phyloP scores from a whole-genome alignment of 2,797 vertebrate species.

The Anguilla obscura region DNA sequence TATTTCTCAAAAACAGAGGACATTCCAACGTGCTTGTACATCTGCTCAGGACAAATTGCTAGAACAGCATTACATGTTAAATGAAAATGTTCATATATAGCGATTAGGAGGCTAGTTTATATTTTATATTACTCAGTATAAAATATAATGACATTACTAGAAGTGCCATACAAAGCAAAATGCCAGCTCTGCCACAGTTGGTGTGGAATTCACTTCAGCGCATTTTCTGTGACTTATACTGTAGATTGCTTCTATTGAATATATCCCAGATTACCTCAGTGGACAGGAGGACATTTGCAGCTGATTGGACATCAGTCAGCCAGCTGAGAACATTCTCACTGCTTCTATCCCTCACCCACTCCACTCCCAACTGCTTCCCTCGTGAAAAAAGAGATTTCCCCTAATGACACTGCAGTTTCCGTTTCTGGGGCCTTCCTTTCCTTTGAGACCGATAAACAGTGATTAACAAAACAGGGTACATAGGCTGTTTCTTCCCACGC shows the following conservation, averaged over 20 bases:
- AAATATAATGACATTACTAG: neutral
- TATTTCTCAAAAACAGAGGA: neutral
- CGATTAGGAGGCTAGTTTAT: neutral
- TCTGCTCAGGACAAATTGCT: neutral
- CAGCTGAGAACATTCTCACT: neutral
- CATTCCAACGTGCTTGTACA: neutral
- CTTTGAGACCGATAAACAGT: neutral
- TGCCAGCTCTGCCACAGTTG: neutral
- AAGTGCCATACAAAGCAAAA: neutral
- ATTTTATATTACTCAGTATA: neutral
- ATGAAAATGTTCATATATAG: neutral
- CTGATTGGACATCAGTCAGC: neutral
- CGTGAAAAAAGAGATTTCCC: neutral
- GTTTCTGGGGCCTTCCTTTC: neutral
- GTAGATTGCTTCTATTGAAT: neutral
- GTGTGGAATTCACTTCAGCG: neutral
- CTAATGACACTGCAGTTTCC: conserved; percentile 14
- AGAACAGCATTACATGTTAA: neutral
- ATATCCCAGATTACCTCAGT: neutral
- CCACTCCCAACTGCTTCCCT: neutral
- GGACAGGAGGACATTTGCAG: neutral
- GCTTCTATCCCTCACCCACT: neutral
- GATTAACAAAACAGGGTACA: conserved; percentile 2
- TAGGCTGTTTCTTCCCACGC: neutral
- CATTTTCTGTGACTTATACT: neutral